Evolutionary conservation across 2,797 vertebrate species (phyloP).

Genomic region (Cyprinodon diabolis): DNA sequence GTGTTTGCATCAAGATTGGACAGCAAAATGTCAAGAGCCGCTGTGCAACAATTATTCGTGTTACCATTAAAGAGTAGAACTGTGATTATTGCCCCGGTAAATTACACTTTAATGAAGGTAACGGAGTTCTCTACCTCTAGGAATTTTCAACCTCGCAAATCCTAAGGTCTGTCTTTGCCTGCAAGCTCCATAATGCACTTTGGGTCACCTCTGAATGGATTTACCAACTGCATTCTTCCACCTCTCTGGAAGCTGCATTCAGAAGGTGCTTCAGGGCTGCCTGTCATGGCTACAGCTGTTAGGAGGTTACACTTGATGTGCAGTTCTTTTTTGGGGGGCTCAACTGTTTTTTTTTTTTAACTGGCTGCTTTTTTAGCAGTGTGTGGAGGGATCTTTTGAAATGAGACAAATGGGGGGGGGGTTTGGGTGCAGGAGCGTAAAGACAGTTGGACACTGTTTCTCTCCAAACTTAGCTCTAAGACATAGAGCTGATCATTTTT

Average conservation of each 20-base stretch:
- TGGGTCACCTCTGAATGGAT: slow-evolving; percentile 32
- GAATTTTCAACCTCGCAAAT: slow-evolving; percentile 17
- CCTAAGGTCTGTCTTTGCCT: slow-evolving; percentile 1
- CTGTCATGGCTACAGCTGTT: slow-evolving; percentile 43
- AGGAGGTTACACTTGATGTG: slow-evolving; percentile 35
- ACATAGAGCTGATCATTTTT: slow-evolving; percentile 1
- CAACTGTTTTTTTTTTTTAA: slow-evolving; percentile 28
- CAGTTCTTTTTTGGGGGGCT: slow-evolving; percentile 30
- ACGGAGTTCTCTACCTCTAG: slow-evolving; percentile 8
- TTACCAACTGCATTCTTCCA: slow-evolving; percentile 20
- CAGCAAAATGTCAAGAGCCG: slow-evolving; percentile 66
- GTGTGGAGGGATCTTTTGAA: slow-evolving; percentile 5
- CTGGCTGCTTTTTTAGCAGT: slow-evolving; percentile 24
- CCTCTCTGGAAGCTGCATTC: slow-evolving; percentile 9
- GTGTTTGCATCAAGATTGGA: slow-evolving; percentile 30
- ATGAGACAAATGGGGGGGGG: slow-evolving; percentile 31
- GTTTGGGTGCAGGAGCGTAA: slow-evolving; percentile 15
- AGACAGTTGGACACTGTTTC: slow-evolving; percentile 32
- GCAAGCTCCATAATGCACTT: slow-evolving; percentile 3
- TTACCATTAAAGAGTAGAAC: slow-evolving; percentile 21
- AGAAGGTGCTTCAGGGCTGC: slow-evolving; percentile 12
- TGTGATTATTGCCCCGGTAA: slow-evolving; percentile 17
- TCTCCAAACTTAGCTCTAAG: slow-evolving; percentile 26
- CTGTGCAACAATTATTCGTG: slow-evolving; percentile 31
- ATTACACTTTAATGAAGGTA: slow-evolving; percentile 47